Conservation (phyloP, 2,888 invertebrate genomes). For the Pyrrhia umbra region DNA sequence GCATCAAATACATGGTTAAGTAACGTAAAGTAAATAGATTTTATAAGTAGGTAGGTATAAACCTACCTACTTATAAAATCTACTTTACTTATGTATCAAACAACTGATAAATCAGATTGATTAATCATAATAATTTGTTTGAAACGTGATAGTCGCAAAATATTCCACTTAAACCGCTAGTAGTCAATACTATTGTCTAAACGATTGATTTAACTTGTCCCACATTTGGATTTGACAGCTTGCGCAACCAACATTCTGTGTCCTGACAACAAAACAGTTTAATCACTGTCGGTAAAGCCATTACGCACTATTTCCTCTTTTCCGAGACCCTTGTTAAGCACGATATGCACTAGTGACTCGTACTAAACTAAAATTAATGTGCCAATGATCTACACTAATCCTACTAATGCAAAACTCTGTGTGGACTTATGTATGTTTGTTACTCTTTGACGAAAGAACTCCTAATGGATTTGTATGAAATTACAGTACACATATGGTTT, state of each 20-base stretch:
- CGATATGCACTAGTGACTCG: background rate
- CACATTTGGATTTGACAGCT: conserved; percentile 15
- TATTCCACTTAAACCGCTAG: background rate
- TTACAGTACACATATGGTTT: too few relatives aligned
- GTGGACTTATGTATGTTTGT: too few relatives aligned
- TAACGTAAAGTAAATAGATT: too few relatives aligned
- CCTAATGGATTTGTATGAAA: too few relatives aligned
- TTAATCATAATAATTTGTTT: too few relatives aligned
- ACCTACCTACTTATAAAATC: too few relatives aligned
- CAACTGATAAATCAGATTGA: too few relatives aligned
- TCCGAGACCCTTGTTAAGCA: background rate
- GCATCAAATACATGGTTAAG: too few relatives aligned
- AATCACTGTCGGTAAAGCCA: conserved; percentile 1
- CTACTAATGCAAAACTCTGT: too few relatives aligned
- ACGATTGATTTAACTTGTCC: conserved; percentile 1
- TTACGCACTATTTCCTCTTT: conserved; percentile 1
- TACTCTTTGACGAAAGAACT: too few relatives aligned
- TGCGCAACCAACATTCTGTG: background rate
- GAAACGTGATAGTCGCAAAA: background rate
- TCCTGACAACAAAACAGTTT: conserved; percentile 9
- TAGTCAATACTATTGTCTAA: conserved; percentile 5
- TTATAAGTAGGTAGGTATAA: too few relatives aligned
- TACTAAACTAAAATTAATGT: background rate
- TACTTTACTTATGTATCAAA: too few relatives aligned
- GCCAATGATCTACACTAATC: background rate